Base-by-base conservation (phyloP, 2,797 vertebrate genomes). In the Potorous gilbertii region DNA sequence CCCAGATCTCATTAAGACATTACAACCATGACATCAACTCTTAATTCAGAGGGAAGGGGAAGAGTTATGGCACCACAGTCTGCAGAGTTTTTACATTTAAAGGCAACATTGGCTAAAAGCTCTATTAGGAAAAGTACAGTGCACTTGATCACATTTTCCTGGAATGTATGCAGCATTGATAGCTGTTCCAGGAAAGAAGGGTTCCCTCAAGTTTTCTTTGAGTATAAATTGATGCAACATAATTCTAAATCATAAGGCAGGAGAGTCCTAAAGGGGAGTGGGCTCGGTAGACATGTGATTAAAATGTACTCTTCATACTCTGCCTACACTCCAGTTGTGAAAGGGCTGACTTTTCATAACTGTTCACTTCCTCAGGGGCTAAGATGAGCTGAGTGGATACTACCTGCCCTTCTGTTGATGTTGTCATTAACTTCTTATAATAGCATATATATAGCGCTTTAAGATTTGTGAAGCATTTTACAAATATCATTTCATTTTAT, bases 61-160 rank as follows among this genome's bases (percentile, higher is more conserved):
- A 57, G 16, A 87, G 27, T 90, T 90, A 18, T 16, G 46, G 91
- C 21, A 90, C 46, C 90, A 52, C 46, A 87, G 8, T 91, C 34
- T 52, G 93, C 24, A 16, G 31, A 56, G 66, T 1, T 55, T 94
- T 92, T 92, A 57, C 27, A 56, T 93, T 96, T 56, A 87, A 90
- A 94, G n/a, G 57, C 54, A 55, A 92, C 29, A 91, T 46, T 66
- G 18, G n/a, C 74, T 95, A 89, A 91, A 91, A 96, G 0, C 24
- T 94, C 31, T 55, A 66, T 94, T 91, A 57, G 66, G 29, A 94
- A 96, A 94, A 50, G 62, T 66, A 56, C 94, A 52, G 24, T 56
- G 13, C 21, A 89, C 56, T 54, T 94, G 66, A 95, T 94, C 21
- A 95, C 50, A 94, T 94, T 95, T 94, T 97, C 56, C 55, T 95